Base-by-base conservation (phyloP, 2,113 vertebrate genomes). In the Rostratula benghalensis region DNA sequence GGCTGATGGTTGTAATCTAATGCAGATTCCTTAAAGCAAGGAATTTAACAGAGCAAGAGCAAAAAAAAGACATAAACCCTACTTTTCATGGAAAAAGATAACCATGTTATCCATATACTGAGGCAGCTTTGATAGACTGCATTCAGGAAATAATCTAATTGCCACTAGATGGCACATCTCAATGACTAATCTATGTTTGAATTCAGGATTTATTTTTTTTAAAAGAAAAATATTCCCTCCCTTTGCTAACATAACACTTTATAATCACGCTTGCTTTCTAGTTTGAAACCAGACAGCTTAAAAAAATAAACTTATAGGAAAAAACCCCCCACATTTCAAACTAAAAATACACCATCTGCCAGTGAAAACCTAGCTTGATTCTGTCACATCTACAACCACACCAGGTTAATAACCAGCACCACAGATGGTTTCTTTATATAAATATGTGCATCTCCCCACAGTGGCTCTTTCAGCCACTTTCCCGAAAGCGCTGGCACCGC, bases 101-200 rank as follows among this genome's bases (percentile, higher is more conserved):
- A 80, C 43, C 33, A 13, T 53, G 22, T 75, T 90, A 76, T 1
- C 30, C 45, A 64, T 11, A 61, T 1, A 50, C 10, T 8, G 19
- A 79, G 33, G 45, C 45, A 50, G 56, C 13, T 20, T 33, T 6
- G 6, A 63, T 12, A 54, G 31, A 11, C 24, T 54, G 46, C 69
- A 67, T 45, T 87, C 64, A 76, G 76, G 45, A 70, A 73, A 39
- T 51, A 54, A n/a, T 5, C 22, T 31, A 33, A 37, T 45, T 41
- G 69, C 97, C 95, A 81, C 96, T 95, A 97, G 97, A 69, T 93
- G 96, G 97, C 96, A 68, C 35, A 60, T 94, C 64, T 50, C 71
- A 91, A 77, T 79, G 87, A 81, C 57, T 23, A 89, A 96, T 83
- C 59, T 27, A 5, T n/a, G 35, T 14, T 37, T 31, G 39, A 83